phyloP scores from a whole-genome alignment of 2,888 invertebrate species.

The Uropetala carovei region DNA sequence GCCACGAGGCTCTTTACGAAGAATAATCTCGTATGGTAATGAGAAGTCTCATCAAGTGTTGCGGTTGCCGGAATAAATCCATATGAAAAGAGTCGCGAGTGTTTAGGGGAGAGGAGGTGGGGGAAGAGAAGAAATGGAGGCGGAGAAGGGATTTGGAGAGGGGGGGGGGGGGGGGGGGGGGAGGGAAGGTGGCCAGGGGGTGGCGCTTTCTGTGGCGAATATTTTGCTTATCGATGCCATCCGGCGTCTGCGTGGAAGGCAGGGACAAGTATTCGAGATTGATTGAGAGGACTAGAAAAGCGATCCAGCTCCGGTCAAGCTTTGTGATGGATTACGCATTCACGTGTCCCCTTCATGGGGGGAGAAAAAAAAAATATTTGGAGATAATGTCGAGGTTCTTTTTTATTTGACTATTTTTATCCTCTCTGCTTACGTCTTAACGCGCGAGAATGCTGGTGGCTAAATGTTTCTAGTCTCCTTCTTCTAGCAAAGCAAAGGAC shows the following conservation, averaged over 20 bases:
- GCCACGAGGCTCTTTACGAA: neutral
- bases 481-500: too few relatives aligned
- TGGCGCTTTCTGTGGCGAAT: neutral
- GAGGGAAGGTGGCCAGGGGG: neutral
- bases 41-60: constrained; percentile 32
- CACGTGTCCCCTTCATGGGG: neutral
- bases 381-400: neutral
- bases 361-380: neutral
- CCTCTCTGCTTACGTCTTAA: neutral
- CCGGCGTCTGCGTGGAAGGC: neutral
- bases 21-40: constrained; percentile 36
- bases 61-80: constrained; percentile 38
- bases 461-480: too few relatives aligned
- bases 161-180: too few relatives aligned
- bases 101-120: neutral
- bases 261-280: neutral
- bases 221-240: constrained; percentile 9
- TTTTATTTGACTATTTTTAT: neutral
- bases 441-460: too few relatives aligned
- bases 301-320: constrained; percentile 4
- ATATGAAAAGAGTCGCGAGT: constrained; percentile 10
- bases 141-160: neutral
- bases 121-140: neutral
- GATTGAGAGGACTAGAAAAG: constrained; percentile 11
- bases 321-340: constrained; percentile 8